A percentile compares a stretch with the other conserved stretches of the same genome.
phyloP scores from a whole-genome alignment of 2,888 invertebrate species.

The Papilio gigon region DNA sequence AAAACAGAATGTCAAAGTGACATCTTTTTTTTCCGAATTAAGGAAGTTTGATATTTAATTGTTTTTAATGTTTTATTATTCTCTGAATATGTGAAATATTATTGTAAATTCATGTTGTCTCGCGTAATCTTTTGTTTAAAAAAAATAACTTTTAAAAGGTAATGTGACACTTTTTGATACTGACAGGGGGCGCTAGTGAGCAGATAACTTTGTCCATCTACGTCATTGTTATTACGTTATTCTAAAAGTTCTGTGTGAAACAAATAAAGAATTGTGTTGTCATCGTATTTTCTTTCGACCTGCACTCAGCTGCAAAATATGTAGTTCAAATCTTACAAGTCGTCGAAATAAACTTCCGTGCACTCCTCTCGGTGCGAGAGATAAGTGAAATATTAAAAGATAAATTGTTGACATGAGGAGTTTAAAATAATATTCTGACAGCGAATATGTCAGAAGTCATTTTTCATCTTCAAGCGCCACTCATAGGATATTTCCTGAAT shows the following conservation, averaged over 20 bases:
- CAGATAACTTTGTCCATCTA: too few species aligned
- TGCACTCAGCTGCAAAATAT: slow-evolving; percentile 24
- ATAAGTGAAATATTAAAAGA: slow-evolving; percentile 44
- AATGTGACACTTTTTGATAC: too few species aligned
- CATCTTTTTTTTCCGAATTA: background rate
- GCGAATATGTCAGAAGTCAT: slow-evolving; percentile 44
- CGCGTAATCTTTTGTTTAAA: background rate
- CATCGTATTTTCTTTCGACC: slow-evolving; percentile 12
- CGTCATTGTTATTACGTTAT: too few species aligned
- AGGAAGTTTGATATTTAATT: background rate
- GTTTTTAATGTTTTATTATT: background rate
- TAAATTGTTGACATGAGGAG: slow-evolving; percentile 44
- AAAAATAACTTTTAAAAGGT: background rate
- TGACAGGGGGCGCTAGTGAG: too few species aligned
- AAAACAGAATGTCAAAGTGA: background rate
- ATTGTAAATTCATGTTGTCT: background rate
- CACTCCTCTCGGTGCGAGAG: slow-evolving; percentile 32
- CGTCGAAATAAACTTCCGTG: slow-evolving; percentile 35
- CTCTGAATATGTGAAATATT: background rate
- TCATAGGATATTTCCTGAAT: slow-evolving; percentile 46
- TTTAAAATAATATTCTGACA: slow-evolving; percentile 47
- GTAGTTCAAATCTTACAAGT: slow-evolving; percentile 15
- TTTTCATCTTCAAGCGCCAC: slow-evolving; percentile 47
- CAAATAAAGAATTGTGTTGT: background rate
- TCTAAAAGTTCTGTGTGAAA: too few species aligned